phyloP scores from a whole-genome alignment of 2,888 invertebrate genomes.

The Macaria notata region DNA sequence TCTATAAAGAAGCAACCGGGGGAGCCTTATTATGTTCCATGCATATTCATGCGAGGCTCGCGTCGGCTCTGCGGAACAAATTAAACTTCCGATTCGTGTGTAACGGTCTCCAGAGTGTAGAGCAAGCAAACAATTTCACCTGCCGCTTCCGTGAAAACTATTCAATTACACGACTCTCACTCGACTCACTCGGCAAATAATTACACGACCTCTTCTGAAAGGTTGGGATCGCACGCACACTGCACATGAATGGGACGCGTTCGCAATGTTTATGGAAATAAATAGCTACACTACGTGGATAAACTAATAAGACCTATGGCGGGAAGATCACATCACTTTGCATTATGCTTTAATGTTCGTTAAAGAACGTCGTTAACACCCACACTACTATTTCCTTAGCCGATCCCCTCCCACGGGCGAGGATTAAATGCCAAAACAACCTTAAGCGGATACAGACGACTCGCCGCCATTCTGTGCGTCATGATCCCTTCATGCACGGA shows the following conservation, averaged over 20 bases:
- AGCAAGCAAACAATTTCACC: conserved; percentile 30
- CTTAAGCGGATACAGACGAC: conserved; percentile 27
- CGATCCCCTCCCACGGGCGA: conserved; percentile 47
- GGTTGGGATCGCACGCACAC: too few species aligned
- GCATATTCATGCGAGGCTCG: conserved; percentile 44
- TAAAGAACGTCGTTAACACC: conserved; percentile 50
- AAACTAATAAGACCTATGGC: conserved; percentile 23
- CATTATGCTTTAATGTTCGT: conserved; percentile 36
- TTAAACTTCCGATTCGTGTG: conserved; percentile 33
- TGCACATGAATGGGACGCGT: not conserved
- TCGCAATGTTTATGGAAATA: not conserved
- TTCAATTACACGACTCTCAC: conserved; percentile 17
- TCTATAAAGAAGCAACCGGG: conserved; percentile 41
- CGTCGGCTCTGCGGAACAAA: conserved; percentile 36
- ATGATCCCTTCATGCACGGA: conserved; percentile 23
- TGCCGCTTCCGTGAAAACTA: conserved; percentile 17
- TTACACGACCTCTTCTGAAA: too few species aligned
- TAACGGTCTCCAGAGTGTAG: conserved; percentile 10
- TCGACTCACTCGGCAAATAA: not conserved
- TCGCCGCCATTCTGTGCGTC: conserved; percentile 22
- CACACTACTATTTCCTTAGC: conserved; percentile 43
- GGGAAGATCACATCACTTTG: conserved; percentile 38
- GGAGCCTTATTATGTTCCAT: conserved; percentile 37
- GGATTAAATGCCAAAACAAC: conserved; percentile 54
- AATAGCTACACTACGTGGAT: conserved; percentile 11